A percentile compares a stretch with the other conserved stretches of the same genome.
Conservation (phyloP, 1,140 invertebrate species). For the Drosophila burlai region DNA sequence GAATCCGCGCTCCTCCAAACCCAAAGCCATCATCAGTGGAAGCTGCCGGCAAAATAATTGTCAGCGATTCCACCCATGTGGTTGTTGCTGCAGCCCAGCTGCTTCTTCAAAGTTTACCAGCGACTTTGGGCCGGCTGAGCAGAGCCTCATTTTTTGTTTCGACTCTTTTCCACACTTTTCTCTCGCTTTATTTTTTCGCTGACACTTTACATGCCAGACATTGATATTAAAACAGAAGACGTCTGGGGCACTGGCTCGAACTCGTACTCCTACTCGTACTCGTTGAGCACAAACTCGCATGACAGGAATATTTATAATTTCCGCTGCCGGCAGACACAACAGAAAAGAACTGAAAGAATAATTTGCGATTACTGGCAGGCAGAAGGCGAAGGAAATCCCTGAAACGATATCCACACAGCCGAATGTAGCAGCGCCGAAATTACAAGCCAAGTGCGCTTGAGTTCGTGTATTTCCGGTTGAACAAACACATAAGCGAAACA, state of each 20-base stretch:
- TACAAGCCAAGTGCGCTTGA: constrained; percentile 79
- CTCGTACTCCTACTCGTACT: constrained; percentile 14
- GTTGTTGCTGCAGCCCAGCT: constrained; percentile 8
- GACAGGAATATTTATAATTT: constrained; percentile 81
- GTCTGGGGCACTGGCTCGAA: constrained; percentile 26
- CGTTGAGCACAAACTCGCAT: constrained; percentile 60
- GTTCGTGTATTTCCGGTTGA: constrained; percentile 85
- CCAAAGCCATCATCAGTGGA: constrained; percentile 62
- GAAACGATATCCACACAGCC: constrained; percentile 44
- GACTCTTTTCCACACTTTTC: constrained; percentile 26
- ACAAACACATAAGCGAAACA: constrained; percentile 84
- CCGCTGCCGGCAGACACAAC: constrained; percentile 69
- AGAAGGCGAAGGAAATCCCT: constrained; percentile 66
- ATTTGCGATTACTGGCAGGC: constrained; percentile 77
- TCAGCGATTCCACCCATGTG: constrained; percentile 20
- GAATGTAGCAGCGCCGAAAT: constrained; percentile 46
- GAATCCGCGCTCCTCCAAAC: constrained; percentile 25
- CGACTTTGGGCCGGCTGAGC: constrained; percentile 53
- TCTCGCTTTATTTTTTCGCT: constrained; percentile 9
- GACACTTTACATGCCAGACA: constrained; percentile 52
- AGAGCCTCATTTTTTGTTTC: constrained; percentile 33
- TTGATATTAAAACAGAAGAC: constrained; percentile 58
- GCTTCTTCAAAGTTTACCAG: constrained; percentile 53
- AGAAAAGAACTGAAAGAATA: constrained; percentile 55
- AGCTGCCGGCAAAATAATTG: constrained; percentile 72